Base-by-base conservation (phyloP, 2,113 vertebrate species). In the Neomonachus schauinslandi region DNA sequence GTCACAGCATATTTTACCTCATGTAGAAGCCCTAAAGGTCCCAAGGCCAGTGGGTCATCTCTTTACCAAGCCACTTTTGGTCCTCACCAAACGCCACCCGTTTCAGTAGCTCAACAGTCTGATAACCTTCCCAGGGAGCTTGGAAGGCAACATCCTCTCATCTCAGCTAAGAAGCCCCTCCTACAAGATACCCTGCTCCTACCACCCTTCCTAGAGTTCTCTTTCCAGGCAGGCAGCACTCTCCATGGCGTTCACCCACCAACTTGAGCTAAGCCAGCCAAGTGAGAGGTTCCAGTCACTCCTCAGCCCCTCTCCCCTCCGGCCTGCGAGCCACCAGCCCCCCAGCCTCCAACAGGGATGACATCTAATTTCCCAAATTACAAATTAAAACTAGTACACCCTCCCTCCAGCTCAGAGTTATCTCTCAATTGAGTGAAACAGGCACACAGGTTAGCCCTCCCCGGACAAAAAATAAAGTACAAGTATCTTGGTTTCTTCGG, bases 281-380 rank as follows among this genome's bases (percentile, higher is more conserved):
- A 76, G 31, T 2, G 2, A 3, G 53, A 42, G 61, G 7, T 46
- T 93, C 76, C 67, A 42, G 7, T n/a, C 59, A 69, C 31, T 63
- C 21, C 21, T 67, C 8, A 46, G 77, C 16, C 28, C 36, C 31
- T 63, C 61, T 74, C 67, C 79, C 53, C 36, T 46, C 19, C 3
- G 6, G 80, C 46, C 72, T 65, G 31, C 1, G 7, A 91, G 57
- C 55, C 21, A 13, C 33, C 51, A 85, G 59, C 9, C 92, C 69
- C 24, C 51, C 76, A 89, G 61, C 19, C 55, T 84, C 88, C 49
- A 55, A 89, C 14, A 82, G 18, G 33, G 67, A 59, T 76, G 93
- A 94, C 49, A 61, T 42, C 65, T 53, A 81, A 89, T 51, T 91
- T 91, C 86, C 85, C 85, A 89, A 82, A 59, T 28, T 69, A 84